Evolutionary conservation across 2,888 invertebrate genomes (phyloP).

Genomic region (Pyrgus malvae): DNA sequence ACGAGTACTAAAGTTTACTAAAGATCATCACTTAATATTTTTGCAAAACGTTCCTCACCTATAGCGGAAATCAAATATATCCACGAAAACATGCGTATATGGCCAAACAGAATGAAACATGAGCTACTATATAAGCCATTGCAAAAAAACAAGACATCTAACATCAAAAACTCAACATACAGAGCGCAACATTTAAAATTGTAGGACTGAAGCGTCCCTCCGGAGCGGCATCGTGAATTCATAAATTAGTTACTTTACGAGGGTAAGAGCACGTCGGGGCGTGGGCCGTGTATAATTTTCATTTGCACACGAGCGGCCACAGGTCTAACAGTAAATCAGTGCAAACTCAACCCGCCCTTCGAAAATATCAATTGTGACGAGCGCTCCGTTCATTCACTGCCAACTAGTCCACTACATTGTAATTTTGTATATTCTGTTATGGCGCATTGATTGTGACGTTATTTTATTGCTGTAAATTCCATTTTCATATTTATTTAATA

Average conservation of each 20-base stretch:
- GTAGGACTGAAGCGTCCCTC: constrained; percentile 67
- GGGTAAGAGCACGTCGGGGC: constrained; percentile 67
- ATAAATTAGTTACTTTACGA: constrained; percentile 77
- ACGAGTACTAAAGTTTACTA: too few species aligned
- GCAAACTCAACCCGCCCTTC: too few species aligned
- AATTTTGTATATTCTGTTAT: constrained; percentile 76
- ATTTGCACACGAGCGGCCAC: constrained; percentile 72
- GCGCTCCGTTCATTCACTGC: too few species aligned
- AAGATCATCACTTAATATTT: too few species aligned
- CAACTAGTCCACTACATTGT: constrained; percentile 69
- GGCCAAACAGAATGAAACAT: neutral
- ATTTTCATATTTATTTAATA: too few species aligned
- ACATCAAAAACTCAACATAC: constrained; percentile 63
- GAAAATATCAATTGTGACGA: too few species aligned
- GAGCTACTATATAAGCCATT: neutral
- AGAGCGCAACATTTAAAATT: constrained; percentile 67
- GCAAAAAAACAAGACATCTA: constrained; percentile 45
- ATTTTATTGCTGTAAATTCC: too few species aligned
- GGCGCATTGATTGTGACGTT: constrained; percentile 78
- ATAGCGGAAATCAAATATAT: too few species aligned
- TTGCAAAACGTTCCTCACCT: too few species aligned
- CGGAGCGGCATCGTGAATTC: constrained; percentile 66
- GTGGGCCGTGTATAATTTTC: constrained; percentile 72
- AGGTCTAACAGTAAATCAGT: too few species aligned
- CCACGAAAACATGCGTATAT: too few species aligned